Conservation (phyloP, 2,113 vertebrate species). For the Etia nguti region DNA sequence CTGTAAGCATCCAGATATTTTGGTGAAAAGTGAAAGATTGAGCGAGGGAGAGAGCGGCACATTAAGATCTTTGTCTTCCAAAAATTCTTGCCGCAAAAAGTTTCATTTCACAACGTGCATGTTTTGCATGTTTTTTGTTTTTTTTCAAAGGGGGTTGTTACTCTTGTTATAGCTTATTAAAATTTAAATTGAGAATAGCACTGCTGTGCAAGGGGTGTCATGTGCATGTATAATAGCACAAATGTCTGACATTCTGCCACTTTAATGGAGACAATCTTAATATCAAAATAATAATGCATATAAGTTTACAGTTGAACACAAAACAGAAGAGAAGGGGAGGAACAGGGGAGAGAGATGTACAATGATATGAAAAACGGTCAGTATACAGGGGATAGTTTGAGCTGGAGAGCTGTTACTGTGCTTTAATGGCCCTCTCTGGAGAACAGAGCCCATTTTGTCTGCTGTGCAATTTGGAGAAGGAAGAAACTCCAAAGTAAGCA, state of each 20-base stretch:
- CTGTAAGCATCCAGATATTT: conserved; percentile 31
- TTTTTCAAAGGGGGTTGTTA: background rate
- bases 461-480: background rate
- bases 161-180: background rate
- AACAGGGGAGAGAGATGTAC: background rate
- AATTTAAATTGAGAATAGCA: background rate
- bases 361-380: background rate
- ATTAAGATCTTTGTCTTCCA: background rate
- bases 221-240: background rate
- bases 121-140: background rate
- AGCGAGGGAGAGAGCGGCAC: background rate
- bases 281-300: background rate
- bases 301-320: background rate
- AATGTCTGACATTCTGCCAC: background rate
- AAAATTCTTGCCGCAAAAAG: background rate
- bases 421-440: background rate
- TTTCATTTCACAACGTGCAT: background rate
- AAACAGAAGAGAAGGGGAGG: background rate
- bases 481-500: background rate
- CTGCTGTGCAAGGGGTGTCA: background rate
- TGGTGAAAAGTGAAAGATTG: background rate
- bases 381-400: background rate
- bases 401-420: background rate
- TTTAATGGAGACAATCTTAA: background rate
- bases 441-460: background rate